Conservation (phyloP, 1,140 invertebrate species). For the Ceratina australensis region DNA sequence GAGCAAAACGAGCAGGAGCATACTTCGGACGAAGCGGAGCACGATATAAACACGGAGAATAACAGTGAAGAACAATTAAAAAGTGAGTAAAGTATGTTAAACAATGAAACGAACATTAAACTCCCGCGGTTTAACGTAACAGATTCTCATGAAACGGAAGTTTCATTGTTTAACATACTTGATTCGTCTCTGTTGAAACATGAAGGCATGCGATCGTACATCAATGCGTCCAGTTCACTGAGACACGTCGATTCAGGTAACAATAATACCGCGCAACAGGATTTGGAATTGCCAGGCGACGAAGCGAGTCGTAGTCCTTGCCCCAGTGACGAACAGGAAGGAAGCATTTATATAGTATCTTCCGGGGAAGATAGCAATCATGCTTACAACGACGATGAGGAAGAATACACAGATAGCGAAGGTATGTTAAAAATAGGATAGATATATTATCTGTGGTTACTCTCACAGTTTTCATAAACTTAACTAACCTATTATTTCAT, state of each 20-base stretch:
- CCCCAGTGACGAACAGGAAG: slow-evolving; percentile 64
- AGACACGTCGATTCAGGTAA: slow-evolving; percentile 59
- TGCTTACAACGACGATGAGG: slow-evolving; percentile 63
- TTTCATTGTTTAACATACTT: no score
- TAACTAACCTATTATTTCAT: no score
- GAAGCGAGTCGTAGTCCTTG: slow-evolving; percentile 44
- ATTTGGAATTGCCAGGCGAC: slow-evolving; percentile 30
- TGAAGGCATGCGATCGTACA: slow-evolving; percentile 74
- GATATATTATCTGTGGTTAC: neutral
- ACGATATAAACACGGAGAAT: slow-evolving; percentile 45
- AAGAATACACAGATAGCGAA: slow-evolving; percentile 53
- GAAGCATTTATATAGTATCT: slow-evolving; percentile 67
- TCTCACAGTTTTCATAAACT: no score
- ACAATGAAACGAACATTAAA: slow-evolving; percentile 38
- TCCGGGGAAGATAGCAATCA: slow-evolving; percentile 59
- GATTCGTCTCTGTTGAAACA: slow-evolving; percentile 65
- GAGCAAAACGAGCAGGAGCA: slow-evolving; percentile 37
- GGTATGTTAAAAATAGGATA: slow-evolving; percentile 37
- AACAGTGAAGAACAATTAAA: slow-evolving; percentile 37
- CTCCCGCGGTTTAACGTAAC: no score
- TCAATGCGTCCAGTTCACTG: slow-evolving; percentile 61
- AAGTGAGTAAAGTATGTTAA: slow-evolving; percentile 51
- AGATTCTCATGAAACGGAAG: no score
- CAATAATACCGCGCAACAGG: slow-evolving; percentile 39
- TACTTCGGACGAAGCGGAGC: slow-evolving; percentile 42